phyloP scores from a whole-genome alignment of 2,113 vertebrate genomes.

The Stercorarius parasiticus region DNA sequence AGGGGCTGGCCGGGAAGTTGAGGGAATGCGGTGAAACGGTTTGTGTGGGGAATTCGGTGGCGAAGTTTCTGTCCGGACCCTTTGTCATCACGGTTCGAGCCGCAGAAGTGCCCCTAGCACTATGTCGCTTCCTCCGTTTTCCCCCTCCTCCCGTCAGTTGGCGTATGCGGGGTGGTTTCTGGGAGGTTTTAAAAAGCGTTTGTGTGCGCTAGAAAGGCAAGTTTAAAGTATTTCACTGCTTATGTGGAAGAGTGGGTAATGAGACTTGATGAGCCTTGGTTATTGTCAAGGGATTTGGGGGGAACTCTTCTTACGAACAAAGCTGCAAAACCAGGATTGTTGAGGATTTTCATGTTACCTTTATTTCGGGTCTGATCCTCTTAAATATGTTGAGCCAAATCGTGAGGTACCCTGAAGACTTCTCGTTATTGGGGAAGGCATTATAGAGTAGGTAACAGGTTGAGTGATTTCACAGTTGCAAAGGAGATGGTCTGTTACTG shows the following conservation, averaged over 20 bases:
- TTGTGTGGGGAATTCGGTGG: not conserved
- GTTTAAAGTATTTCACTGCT: not conserved
- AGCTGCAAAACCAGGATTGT: not conserved
- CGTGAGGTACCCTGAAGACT: not conserved
- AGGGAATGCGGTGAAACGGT: accelerated
- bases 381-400: not conserved
- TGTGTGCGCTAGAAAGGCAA: accelerated
- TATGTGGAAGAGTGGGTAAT: too few species aligned
- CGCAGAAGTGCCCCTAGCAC: too few species aligned
- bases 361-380: not conserved
- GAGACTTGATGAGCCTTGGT: not conserved
- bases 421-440: accelerated
- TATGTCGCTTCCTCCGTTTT: too few species aligned
- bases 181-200: accelerated
- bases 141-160: accelerated
- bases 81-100: accelerated
- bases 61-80: not conserved
- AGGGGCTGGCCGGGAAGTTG: not conserved
- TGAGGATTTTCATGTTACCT: accelerated
- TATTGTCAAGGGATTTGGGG: not conserved
- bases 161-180: accelerated
- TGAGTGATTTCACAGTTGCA: not conserved
- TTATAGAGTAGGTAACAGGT: not conserved
- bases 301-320: not conserved
- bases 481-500: not conserved